phyloP scores from a whole-genome alignment of 2,113 vertebrate genomes.

The Dermatemys mawii region DNA sequence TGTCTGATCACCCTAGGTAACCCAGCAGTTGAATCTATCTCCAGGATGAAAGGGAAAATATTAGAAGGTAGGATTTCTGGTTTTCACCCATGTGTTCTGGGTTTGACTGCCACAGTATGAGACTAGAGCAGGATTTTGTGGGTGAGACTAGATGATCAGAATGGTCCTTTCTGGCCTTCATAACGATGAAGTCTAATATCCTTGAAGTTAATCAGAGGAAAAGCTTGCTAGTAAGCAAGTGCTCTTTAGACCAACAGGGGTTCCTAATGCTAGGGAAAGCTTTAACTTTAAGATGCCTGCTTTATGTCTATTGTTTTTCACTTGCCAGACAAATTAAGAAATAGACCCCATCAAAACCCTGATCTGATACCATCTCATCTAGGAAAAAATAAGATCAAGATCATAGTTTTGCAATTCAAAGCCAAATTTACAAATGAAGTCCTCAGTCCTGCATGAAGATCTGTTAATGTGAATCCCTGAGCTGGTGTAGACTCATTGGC shows the following conservation, averaged over 20 bases:
- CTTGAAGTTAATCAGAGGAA: neutral
- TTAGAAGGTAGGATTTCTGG: neutral
- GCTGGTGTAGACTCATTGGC: neutral
- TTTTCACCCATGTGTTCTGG: neutral
- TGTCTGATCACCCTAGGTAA: neutral
- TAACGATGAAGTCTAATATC: neutral
- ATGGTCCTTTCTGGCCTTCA: neutral
- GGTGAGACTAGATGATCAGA: neutral
- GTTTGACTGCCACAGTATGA: neutral
- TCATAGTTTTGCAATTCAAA: neutral
- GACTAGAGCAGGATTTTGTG: neutral
- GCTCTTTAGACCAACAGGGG: neutral
- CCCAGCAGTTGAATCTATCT: neutral
- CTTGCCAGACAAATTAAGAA: neutral
- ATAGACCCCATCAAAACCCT: neutral
- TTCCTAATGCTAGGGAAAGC: neutral
- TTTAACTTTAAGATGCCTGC: neutral
- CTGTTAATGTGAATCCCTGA: neutral
- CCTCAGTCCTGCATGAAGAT: neutral
- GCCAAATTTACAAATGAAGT: neutral
- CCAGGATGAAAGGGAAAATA: neutral
- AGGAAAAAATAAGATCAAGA: neutral
- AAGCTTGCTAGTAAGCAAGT: neutral
- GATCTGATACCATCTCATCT: neutral
- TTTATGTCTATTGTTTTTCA: neutral